Evolutionary conservation across 2,113 vertebrate genomes (phyloP).

Genomic region (Apteryx owenii): DNA sequence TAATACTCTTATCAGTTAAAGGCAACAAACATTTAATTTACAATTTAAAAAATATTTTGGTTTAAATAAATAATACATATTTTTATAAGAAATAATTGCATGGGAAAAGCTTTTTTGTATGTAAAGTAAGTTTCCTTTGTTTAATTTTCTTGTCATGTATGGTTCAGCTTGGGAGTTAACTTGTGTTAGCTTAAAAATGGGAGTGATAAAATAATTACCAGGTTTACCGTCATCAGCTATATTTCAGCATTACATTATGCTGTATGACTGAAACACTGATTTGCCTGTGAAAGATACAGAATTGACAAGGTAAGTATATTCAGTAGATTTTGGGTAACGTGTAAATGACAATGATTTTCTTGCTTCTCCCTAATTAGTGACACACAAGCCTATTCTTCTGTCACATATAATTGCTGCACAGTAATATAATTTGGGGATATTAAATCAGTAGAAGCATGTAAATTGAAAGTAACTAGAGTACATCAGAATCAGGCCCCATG

Average conservation of each 20-base stretch:
- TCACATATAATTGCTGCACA: not conserved
- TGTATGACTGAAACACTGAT: not conserved
- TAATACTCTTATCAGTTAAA: not conserved
- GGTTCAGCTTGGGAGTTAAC: not conserved
- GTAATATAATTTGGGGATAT: not conserved
- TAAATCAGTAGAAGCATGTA: not conserved
- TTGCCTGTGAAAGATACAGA: not conserved
- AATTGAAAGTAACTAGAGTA: not conserved
- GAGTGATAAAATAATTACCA: not conserved
- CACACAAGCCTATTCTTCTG: not conserved
- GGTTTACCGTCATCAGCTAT: not conserved
- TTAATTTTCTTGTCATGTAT: not conserved
- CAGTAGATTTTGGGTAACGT: not conserved
- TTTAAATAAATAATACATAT: not conserved
- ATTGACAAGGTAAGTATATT: not conserved
- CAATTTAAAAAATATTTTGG: not conserved
- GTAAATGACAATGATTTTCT: not conserved
- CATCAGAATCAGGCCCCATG: not conserved
- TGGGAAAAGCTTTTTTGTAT: not conserved
- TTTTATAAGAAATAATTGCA: not conserved
- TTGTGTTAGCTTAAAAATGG: not conserved
- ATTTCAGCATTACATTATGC: not conserved
- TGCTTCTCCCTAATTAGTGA: not conserved
- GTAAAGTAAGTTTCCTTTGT: not conserved
- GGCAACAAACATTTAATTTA: slow-evolving; percentile 27